A percentile compares a stretch with the other conserved stretches of the same genome.
Conservation (phyloP, 64 coral and sea anemone genomes). For the Catalaphyllia jardinei region DNA sequence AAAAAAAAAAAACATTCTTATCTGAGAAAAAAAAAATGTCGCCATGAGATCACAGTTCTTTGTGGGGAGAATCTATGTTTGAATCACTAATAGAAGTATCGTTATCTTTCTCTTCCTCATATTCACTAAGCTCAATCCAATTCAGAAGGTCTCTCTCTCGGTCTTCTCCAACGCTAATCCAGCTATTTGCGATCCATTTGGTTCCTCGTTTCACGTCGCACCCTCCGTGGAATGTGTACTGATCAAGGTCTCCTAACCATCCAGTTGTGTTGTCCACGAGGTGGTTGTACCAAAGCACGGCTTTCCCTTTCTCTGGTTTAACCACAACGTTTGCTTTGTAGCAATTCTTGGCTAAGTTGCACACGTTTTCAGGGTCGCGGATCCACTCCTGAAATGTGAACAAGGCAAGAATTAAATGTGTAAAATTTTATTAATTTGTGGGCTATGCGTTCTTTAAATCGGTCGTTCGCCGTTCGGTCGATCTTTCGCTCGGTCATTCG, state of each 20-base stretch:
- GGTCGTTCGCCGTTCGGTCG: no score
- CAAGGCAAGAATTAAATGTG: not conserved
- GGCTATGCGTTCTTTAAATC: no score
- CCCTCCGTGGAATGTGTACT: constrained; percentile 83
- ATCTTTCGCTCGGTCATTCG: no score
- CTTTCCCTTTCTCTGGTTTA: constrained; percentile 92
- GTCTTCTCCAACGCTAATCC: constrained; percentile 86
- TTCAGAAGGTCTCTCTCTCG: constrained; percentile 69
- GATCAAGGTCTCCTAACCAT: constrained; percentile 85
- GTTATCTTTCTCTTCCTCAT: not conserved
- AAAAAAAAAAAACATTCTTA: no score
- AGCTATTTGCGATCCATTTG: constrained; percentile 96
- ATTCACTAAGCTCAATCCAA: constrained; percentile 68
- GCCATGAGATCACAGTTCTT: not conserved
- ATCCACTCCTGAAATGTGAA: constrained; percentile 74
- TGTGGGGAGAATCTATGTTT: not conserved
- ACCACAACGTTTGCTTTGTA: constrained; percentile 81
- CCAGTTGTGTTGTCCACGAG: constrained; percentile 52
- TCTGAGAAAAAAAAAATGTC: not conserved
- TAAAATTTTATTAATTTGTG: not conserved
- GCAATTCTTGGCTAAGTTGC: constrained; percentile 94
- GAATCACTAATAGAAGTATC: not conserved
- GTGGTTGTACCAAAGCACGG: constrained; percentile 95
- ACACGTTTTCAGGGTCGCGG: constrained; percentile 62
- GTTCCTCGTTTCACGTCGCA: constrained; percentile 76